Evolutionary conservation across 2,113 vertebrate genomes (phyloP), one percentile per base, ranked within the genome.

Genomic region (Platichthys stellatus): DNA sequence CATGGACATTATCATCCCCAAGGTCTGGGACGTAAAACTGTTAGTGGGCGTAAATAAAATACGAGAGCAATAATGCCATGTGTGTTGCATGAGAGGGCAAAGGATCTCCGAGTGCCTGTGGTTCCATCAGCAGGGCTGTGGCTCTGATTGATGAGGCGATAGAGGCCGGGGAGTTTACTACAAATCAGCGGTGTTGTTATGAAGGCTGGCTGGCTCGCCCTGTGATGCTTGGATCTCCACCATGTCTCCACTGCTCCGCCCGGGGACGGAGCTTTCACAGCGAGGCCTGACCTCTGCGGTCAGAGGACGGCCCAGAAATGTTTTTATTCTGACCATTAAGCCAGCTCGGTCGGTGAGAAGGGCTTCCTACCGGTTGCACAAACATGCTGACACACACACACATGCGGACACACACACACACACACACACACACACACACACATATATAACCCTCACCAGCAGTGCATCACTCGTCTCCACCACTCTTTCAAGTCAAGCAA

Each of bases 81-180:
- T 83, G 87, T 77, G 79, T 75, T 73, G 76, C 80, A 88, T 82
- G 83, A 90, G 85, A 89, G 78, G 80, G 80, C 82, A 72, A 53
- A 72, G 82, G 69, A 86, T 87, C 80, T 84, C 76, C 65, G 69
- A 82, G 82, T 75, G 85, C 83, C 84, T 83, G 85, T 88, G 84
- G 90, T 89, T 93, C 89, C 83, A 92, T 93, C 85, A 89, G 85
- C 78, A 73, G 84, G 83, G 75, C 85, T 88, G 81, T 82, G 71
- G 79, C 63, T 75, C 85, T 93, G 92, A 94, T 93, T 91, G 90
- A 93, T 92, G 90, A 88, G 79, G 66, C 69, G 79, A 80, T 81
- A 77, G 83, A 87, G 78, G 71, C 66, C 66, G 56, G 78, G 71
- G 88, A 89, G 54, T 78, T 91, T 83, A 87, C 88, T 81, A 86